Conservation (phyloP, 2,888 invertebrate genomes). For the Schizaphis graminum region DNA sequence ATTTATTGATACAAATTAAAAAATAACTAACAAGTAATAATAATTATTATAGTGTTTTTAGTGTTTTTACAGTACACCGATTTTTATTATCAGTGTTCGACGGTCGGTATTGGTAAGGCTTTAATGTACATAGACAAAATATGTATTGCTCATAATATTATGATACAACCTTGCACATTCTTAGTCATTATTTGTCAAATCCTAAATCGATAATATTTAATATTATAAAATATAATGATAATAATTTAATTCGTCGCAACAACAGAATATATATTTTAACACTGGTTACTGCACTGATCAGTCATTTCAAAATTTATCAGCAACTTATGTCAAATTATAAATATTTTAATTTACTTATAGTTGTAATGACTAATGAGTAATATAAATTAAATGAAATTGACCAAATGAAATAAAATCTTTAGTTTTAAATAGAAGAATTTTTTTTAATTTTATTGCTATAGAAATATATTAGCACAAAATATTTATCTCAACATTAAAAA, state of each 20-base stretch:
- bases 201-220: background rate
- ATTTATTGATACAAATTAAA: background rate
- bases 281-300: background rate
- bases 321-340: background rate
- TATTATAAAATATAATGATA: background rate
- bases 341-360: background rate
- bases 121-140: background rate
- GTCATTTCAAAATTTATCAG: background rate
- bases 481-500: background rate
- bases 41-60: background rate
- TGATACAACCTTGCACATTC: background rate
- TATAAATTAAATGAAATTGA: background rate
- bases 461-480: background rate
- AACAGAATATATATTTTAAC: background rate
- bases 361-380: background rate
- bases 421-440: background rate
- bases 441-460: background rate
- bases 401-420: background rate
- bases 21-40: background rate
- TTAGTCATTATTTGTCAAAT: background rate
- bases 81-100: background rate
- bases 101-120: background rate
- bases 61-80: background rate
- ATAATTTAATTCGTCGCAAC: background rate
- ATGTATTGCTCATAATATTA: background rate